Base-by-base conservation (phyloP, 1,140 invertebrate species). In the Sesamia nonagrioides region DNA sequence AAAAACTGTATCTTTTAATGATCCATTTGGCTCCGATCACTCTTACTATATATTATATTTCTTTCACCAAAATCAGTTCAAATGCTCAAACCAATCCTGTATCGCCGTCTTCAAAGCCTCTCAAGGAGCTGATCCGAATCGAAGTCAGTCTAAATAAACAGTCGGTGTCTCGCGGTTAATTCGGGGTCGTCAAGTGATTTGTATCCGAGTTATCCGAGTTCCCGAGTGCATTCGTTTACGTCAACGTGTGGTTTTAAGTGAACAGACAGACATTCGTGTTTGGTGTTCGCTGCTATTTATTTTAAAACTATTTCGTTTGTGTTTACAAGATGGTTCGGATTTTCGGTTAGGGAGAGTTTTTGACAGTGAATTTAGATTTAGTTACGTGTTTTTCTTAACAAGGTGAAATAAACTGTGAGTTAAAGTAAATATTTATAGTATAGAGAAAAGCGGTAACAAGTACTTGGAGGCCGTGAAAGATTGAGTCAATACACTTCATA, bases 171-270 rank as follows among this genome's bases (percentile, higher is more conserved):
- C 80, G 77, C 60, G 86, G 88, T 89, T 90, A 88, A 88, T 89
- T 88, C 82, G 75, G 83, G 84, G 82, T 81, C 79, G 79, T 82
- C 79, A 81, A 80, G 80, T 85, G 83, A 89, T 90, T 90, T 88
- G 89, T 90, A 84, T 78, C 60, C 66, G 37, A 79, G 80, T 83
- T 89, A 84, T 77, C 58, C 66, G 37, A 80, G 80, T 83, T 86
- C 83, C 84, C 79, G 78, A 84, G 85, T 88, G 77, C 79, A 89
- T 90, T 88, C 84, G 80, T 82, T 82, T 72, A 69, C 82, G 84
- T 85, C 85, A 75, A 80, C 71, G 52, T 78, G 74, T 82, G 73
- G 68, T 71, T 71, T 71, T 54, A 71, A 71, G 21, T 35, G 50
- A 54, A 71, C 68, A 17, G 68, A 71, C 48, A 37, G 52, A 58